Evolutionary conservation across 2,888 invertebrate species (phyloP), one percentile per base, ranked within the genome.

Genomic region (Bombylius discolor): DNA sequence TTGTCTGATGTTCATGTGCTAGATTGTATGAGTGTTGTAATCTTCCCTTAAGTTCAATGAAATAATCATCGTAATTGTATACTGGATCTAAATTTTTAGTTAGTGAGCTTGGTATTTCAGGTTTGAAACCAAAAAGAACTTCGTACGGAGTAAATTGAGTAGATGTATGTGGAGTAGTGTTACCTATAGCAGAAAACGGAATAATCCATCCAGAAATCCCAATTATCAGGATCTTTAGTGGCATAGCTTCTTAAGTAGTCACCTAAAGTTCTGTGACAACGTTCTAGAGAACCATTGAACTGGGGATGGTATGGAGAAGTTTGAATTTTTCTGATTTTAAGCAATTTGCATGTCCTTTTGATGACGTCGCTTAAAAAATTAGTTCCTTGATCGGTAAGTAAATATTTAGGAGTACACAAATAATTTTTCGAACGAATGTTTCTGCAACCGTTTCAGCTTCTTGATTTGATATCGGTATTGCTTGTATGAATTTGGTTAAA

Each of bases 211-310:
- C 63, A 66, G 46, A 63, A 58, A 53, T 69, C 67, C 68, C 70
- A 71, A 55, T 69, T 62, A 5, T 56, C 56, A 59, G 64, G 63
- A 13, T 65, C 55, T 33, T 55, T 5, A n/a, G 62, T 62, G 6
- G 67, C 65, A 54, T 62, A 68, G 55, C 66, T 64, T 56, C 64
- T 63, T 3, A 70, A 44, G 55, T 66, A 67, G 31, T 67, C 65
- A 7, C 60, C 62, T 34, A 70, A 48, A 3, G 67, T 67, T 23
- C 60, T 49, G 53, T 72, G 68, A 36, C 61, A 63, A 33, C 70
- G 57, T 59, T 69, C 70, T 7, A 68, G 50, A 3, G 64, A 61
- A 6, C 68, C 66, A 47, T 67, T 69, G 11, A 47, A 42, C 33
- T 58, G 51, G 3, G 58, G 56, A n/a, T 56, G 53, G 39, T 56